Conservation (phyloP, 2,797 vertebrate genomes). For the Anabacerthia variegaticeps region DNA sequence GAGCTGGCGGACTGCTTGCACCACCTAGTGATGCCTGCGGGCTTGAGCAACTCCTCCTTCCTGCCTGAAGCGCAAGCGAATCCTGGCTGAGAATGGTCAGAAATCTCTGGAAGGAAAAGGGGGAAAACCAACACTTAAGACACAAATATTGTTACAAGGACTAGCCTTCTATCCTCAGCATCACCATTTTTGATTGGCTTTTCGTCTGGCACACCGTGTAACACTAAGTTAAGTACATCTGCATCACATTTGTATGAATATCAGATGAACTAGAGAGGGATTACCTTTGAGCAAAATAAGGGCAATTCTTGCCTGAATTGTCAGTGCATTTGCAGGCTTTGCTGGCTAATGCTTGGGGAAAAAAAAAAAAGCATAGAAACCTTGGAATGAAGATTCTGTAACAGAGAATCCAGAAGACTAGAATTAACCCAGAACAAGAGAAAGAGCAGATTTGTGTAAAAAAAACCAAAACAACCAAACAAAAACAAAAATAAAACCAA, state of each 20-base stretch:
- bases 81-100: background rate
- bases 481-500: too few relatives aligned
- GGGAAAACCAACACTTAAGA: background rate
- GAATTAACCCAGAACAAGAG: background rate
- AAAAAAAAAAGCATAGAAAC: background rate
- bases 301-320: background rate
- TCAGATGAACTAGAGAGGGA: background rate
- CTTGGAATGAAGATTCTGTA: background rate
- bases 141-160: background rate
- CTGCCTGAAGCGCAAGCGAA: background rate
- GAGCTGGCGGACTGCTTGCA: constrained; percentile 30
- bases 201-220: background rate
- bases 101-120: background rate
- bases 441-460: background rate
- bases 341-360: background rate
- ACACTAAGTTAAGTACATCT: background rate
- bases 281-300: background rate
- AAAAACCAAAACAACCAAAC: background rate
- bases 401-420: background rate
- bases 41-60: background rate
- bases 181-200: background rate
- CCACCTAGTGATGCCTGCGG: constrained; percentile 63
- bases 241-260: background rate
- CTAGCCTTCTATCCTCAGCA: background rate
- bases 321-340: background rate